Conservation (phyloP, 2,888 invertebrate genomes). For the Papilio elwesi region DNA sequence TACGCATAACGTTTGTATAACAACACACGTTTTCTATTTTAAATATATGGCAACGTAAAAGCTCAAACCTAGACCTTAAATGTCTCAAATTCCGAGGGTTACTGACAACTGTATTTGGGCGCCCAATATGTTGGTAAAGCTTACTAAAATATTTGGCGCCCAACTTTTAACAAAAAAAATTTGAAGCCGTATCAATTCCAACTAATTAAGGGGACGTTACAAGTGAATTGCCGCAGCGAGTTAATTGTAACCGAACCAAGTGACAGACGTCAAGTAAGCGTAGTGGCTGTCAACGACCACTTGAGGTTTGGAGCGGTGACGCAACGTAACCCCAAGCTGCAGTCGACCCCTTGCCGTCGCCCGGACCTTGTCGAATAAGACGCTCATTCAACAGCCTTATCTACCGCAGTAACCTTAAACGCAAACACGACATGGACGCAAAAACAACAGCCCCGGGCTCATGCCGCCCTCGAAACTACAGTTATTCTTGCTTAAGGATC, state of each 20-base stretch:
- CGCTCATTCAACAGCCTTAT: constrained; percentile 44
- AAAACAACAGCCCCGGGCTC: constrained; percentile 8
- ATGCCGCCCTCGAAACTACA: not conserved
- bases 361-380: constrained; percentile 51
- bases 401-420: constrained; percentile 48
- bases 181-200: not conserved
- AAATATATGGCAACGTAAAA: no score
- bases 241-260: not conserved
- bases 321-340: not conserved
- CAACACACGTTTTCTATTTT: no score
- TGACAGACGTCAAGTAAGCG: not conserved
- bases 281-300: constrained; percentile 6
- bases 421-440: constrained; percentile 45
- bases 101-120: no score
- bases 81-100: no score
- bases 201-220: not conserved
- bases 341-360: constrained; percentile 42
- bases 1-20: not conserved
- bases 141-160: no score
- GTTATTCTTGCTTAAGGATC: not conserved
- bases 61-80: no score
- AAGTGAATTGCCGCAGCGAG: not conserved
- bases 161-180: no score
- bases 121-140: no score
- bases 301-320: constrained; percentile 18